Evolutionary conservation across 1,140 invertebrate species (phyloP), one percentile per base, ranked within the genome.

Genomic region (Cydia amplana): DNA sequence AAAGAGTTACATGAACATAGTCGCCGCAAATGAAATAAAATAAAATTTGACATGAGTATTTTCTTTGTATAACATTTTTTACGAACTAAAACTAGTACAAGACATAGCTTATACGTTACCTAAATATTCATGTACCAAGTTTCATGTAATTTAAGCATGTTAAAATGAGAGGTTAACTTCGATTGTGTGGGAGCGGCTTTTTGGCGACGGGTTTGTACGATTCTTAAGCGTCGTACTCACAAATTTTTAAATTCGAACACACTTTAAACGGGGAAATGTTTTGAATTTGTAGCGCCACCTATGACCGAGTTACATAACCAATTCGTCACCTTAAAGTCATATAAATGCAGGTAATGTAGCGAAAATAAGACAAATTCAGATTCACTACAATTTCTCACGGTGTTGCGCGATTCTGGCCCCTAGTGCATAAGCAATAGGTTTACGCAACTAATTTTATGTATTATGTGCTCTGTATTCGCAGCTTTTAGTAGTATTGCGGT

Each of bases 331-430:
- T 60, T n/a, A 60, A 12, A 2, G 55, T 60, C 55, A 23, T 60
- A 60, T 60, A 60, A 60, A 60, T 60, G 55, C 55, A 23, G 7
- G 55, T 18, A 55, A n/a, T 55, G 55, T 60, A 20, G 55, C 55
- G 55, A 60, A 20, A 10, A 60, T 60, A 20, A n/a, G 55, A 55
- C 51, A 55, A 18, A 55, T 55, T 49, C 16, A 46, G 43, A 14
- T 10, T 60, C 49, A 60, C 55, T 2, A 18, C 51, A 16, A 20
- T 55, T 60, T 60, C 55, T 60, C 55, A 60, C 55, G 55, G 9
- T 60, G 55, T 60, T 60, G 6, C 51, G 51, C 55, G 55, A 60
- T 10, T 60, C 6, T 60, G 10, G 18, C 18, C 2, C 20, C 55
- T 60, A 60, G 55, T 9, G 55, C 18, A 60, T 60, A 23, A 46